A percentile compares a stretch with the other conserved stretches of the same genome.
Conservation (phyloP, 2,888 invertebrate genomes). For the Chromoteleia sp. region DNA sequence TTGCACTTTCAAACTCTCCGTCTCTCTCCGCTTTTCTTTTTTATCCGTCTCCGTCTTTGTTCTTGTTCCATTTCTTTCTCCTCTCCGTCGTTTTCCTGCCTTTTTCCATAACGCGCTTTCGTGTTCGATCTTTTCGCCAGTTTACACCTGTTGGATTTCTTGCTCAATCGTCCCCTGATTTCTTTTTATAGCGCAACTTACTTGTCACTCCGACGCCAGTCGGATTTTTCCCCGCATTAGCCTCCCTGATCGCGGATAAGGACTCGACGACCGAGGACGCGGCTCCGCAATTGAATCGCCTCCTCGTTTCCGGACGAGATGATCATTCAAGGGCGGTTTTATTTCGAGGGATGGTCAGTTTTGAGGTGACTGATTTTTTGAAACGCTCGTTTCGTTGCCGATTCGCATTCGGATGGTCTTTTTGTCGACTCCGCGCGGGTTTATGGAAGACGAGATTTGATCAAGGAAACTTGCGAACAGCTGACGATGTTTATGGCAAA, state of each 20-base stretch:
- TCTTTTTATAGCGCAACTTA: conserved; percentile 72
- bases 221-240: conserved; percentile 44
- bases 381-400: neutral
- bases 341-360: conserved; percentile 33
- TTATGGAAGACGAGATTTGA: neutral
- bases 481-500: neutral
- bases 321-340: conserved; percentile 11
- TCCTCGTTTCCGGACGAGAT: conserved; percentile 24
- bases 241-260: conserved; percentile 33
- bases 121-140: conserved; percentile 80
- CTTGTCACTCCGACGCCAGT: conserved; percentile 54
- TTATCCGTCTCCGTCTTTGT: conserved; percentile 40
- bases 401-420: conserved; percentile 4
- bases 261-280: conserved; percentile 11
- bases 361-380: conserved; percentile 33
- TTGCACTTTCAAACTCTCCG: no score
- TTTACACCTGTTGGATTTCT: conserved; percentile 84
- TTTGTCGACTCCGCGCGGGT: neutral
- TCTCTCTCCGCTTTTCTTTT: neutral
- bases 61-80: conserved; percentile 64
- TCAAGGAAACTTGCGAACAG: neutral
- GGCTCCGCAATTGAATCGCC: conserved; percentile 12
- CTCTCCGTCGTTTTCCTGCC: conserved; percentile 66
- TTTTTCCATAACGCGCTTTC: conserved; percentile 75
- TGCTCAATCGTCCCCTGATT: conserved; percentile 75